Evolutionary conservation across 2,797 vertebrate genomes (phyloP), one percentile per base, ranked within the genome.

Genomic region (Gymnothorax reevesii): DNA sequence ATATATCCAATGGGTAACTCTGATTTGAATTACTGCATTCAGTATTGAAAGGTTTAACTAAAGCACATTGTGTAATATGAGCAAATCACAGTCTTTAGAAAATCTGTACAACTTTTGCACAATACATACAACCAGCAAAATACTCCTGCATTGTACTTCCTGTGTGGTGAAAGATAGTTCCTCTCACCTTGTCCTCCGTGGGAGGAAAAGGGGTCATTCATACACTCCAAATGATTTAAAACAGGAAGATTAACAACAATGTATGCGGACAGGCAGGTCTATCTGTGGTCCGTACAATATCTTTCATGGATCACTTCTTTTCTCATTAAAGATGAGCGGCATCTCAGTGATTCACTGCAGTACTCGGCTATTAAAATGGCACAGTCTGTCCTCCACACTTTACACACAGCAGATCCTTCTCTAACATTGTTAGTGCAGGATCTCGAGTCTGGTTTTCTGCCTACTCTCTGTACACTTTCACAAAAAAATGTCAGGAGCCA

Each of bases 241-340:
- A 8, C 57, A 77, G 9, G 22, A 22, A 80, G 5, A 33, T n/a
- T 10, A 80, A 22, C 4, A 54, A 80, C 22, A 55, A 54, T 80
- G 33, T n/a, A 83, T 13, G 15, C 27, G 55, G 57, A 57, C 15
- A 15, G 15, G 12, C 6, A 83, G 82, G 3, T 20, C 52, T 54
- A 22, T 20, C n/a, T 6, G 82, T 57, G 57, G 57, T n/a, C 12
- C 7, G 57, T 59, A 33, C 82, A 83, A 59, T 27, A 59, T 15
- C 25, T 59, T 27, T 83, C 57, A 83, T 15, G 55, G 82, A 59
- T 83, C 55, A 59, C 57, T 59, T 59, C 54, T 25, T 83, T 59
- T 83, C 82, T 83, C 82, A 83, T 83, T 83, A 83, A 83, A 83
- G 82, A 57, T 59, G 22, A 83, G 25, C 13, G 5, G 55, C 33